These are phyloP conservation scores for Theretra japonica DNA, from an alignment of 2,888 invertebrate genomes.

Conservation along the genomic window DNA sequence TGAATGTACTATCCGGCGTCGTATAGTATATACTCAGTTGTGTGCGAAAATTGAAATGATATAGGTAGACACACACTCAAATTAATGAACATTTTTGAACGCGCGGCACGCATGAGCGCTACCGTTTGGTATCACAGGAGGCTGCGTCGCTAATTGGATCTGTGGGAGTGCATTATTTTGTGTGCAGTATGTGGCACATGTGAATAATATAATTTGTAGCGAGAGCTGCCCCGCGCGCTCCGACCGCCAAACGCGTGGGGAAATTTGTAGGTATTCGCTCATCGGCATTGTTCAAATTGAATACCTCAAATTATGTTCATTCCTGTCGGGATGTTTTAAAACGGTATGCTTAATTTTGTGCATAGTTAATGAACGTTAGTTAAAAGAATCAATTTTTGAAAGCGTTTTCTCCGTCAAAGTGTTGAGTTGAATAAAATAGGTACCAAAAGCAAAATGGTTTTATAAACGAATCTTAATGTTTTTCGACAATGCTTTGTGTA, in stretches of 20 bases:
- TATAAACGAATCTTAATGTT: not conserved
- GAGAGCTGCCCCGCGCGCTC: not conserved
- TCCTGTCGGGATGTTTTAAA: not conserved
- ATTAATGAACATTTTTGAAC: conserved; percentile 11
- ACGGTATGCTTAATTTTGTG: not conserved
- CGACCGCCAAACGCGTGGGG: not conserved
- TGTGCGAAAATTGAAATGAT: conserved; percentile 8
- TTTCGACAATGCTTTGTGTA: not conserved
- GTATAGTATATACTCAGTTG: not conserved
- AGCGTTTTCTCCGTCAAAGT: too few species aligned
- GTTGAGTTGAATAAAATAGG: not conserved
- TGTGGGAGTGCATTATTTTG: conserved; percentile 39
- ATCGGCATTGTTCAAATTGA: not conserved
- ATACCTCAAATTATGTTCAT: conserved; percentile 1
- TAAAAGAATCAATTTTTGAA: too few species aligned
- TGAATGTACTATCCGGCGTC: not conserved
- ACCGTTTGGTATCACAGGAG: conserved; percentile 40
- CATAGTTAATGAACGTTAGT: not conserved
- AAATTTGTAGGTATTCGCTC: conserved; percentile 18
- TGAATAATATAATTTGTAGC: conserved; percentile 38
- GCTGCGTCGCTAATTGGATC: conserved; percentile 51
- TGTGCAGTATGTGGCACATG: conserved; percentile 22
- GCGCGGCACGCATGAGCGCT: conserved; percentile 30
- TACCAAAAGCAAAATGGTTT: not conserved
- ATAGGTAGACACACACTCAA: conserved; percentile 18